A percentile compares a stretch with the other conserved stretches of the same genome.
Conservation (phyloP, 2,797 vertebrate genomes). For the Loris lydekkerianus region DNA sequence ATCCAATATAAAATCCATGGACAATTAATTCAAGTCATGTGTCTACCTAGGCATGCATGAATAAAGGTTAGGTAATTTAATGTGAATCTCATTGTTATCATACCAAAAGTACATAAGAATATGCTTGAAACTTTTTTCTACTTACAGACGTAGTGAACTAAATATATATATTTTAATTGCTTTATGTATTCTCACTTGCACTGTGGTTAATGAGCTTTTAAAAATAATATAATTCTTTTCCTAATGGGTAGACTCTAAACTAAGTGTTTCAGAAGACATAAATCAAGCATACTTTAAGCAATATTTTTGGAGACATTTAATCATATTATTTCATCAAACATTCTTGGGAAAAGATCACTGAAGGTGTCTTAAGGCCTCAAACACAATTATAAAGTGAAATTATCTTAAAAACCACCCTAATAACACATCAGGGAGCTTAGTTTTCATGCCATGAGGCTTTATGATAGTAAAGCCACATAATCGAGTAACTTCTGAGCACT, state of each 20-base stretch:
- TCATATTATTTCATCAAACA: constrained; percentile 37
- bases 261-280: constrained; percentile 36
- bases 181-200: constrained; percentile 24
- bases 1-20: constrained; percentile 4
- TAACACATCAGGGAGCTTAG: not conserved
- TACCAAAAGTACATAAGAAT: constrained; percentile 12
- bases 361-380: not conserved
- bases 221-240: constrained; percentile 40
- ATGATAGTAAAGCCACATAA: not conserved
- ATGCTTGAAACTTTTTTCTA: not conserved
- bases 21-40: constrained; percentile 60
- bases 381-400: not conserved
- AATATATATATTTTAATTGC: constrained; percentile 59
- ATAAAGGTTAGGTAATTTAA: constrained; percentile 62
- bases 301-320: constrained; percentile 42
- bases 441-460: not conserved
- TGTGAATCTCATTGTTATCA: constrained; percentile 35
- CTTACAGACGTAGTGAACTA: constrained; percentile 30
- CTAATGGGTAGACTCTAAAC: not conserved
- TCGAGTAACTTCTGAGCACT: not conserved
- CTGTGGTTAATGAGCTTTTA: constrained; percentile 42
- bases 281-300: constrained; percentile 25
- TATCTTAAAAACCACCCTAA: not conserved
- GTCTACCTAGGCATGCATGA: constrained; percentile 3
- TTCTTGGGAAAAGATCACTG: not conserved